These are phyloP conservation scores for Panthera uncia DNA, from an alignment of 2,113 vertebrate genomes.

Conservation along the genomic window DNA sequence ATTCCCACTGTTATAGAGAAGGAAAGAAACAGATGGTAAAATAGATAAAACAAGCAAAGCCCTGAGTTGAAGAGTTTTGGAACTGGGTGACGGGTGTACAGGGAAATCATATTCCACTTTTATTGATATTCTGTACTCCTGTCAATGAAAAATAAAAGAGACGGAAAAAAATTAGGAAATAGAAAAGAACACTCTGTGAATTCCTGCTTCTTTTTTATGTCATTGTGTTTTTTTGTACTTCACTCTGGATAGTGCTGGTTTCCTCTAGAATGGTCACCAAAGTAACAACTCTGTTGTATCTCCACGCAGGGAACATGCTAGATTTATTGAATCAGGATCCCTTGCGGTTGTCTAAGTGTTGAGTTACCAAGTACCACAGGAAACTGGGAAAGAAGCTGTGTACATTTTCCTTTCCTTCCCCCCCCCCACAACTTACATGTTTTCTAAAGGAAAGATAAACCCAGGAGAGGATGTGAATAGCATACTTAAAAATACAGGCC, in stretches of 20 bases:
- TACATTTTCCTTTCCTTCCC: background rate
- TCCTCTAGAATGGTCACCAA: background rate
- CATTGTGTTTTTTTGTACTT: background rate
- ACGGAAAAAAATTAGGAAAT: background rate
- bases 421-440: background rate
- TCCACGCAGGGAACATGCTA: conserved; percentile 8
- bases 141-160: background rate
- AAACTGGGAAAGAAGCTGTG: background rate
- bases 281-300: background rate
- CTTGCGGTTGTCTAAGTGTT: conserved; percentile 1
- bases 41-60: background rate
- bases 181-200: background rate
- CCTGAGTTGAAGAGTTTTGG: background rate
- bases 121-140: background rate
- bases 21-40: background rate
- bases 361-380: background rate
- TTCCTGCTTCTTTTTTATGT: background rate
- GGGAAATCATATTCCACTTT: background rate
- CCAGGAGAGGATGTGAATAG: background rate
- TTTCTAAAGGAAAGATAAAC: conserved; percentile 16
- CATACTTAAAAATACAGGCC: background rate
- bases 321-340: conserved; percentile 29
- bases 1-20: background rate
- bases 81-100: background rate
- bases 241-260: background rate